Conservation (phyloP, 2,797 vertebrate species). For the Chelon auratus region DNA sequence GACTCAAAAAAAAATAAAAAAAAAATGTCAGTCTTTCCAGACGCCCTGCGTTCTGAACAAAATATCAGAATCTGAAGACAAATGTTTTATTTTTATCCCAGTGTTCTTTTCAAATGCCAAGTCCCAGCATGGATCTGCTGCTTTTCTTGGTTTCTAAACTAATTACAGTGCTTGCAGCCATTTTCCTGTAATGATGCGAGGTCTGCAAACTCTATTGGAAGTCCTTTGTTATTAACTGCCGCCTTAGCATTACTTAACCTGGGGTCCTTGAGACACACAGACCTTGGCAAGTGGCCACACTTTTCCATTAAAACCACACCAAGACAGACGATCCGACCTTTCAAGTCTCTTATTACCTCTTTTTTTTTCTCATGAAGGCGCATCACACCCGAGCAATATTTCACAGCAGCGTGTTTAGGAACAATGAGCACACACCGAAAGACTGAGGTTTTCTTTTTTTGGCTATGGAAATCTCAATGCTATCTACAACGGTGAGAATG, state of each 20-base stretch:
- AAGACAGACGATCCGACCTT: conserved; percentile 81
- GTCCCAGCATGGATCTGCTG: conserved; percentile 45
- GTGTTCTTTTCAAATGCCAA: conserved; percentile 58
- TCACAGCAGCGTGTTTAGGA: conserved; percentile 50
- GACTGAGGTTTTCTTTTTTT: conserved; percentile 18
- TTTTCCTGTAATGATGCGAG: conserved; percentile 46
- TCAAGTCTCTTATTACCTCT: conserved; percentile 70
- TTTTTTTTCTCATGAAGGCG: conserved; percentile 52
- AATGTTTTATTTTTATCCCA: not conserved
- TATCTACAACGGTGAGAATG: not conserved
- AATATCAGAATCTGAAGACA: conserved; percentile 1
- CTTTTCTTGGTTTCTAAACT: conserved; percentile 34
- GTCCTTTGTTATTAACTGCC: conserved; percentile 69
- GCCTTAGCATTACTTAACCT: conserved; percentile 73
- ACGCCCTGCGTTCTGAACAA: not conserved
- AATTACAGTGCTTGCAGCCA: conserved; percentile 59
- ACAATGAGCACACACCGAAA: conserved; percentile 41
- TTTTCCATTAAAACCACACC: conserved; percentile 79
- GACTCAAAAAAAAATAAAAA: not conserved
- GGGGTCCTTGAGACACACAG: conserved; percentile 66
- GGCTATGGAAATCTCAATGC: conserved; percentile 19
- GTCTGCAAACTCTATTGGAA: conserved; percentile 43
- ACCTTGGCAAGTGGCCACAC: conserved; percentile 69
- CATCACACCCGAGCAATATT: conserved; percentile 59
- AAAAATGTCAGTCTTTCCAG: not conserved